Percentiles rank a stretch among this genome's conserved stretches.
phyloP scores from a whole-genome alignment of 2,113 vertebrate species.

The Micronycteris hirsuta region DNA sequence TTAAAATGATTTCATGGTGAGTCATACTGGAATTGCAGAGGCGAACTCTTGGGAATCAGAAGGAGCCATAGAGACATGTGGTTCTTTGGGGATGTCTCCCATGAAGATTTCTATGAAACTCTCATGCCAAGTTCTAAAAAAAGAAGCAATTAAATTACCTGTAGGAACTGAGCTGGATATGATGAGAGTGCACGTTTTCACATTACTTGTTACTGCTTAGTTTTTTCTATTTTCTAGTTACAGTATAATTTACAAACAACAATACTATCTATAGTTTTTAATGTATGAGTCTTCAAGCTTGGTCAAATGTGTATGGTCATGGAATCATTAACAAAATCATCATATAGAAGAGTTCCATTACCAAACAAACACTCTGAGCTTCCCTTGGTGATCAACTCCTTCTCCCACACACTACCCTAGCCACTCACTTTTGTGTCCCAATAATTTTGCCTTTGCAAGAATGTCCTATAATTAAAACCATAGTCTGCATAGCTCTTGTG shows the following conservation, averaged over 20 bases:
- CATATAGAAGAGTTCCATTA: not conserved
- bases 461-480: not conserved
- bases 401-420: not conserved
- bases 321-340: too few species aligned
- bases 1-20: not conserved
- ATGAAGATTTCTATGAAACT: not conserved
- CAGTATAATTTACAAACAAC: not conserved
- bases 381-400: not conserved
- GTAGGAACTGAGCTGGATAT: not conserved
- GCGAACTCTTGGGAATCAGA: not conserved
- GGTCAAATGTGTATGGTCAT: not conserved
- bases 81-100: not conserved
- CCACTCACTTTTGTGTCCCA: not conserved
- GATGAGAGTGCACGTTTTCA: not conserved
- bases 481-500: not conserved
- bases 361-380: not conserved
- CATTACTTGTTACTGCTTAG: not conserved
- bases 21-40: not conserved
- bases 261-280: not conserved
- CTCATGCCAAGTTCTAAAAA: not conserved
- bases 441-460: not conserved
- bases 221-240: not conserved
- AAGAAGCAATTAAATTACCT: not conserved
- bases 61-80: not conserved
- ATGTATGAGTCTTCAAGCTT: not conserved